phyloP scores from a whole-genome alignment of 2,888 invertebrate genomes.

The Piscicola geometra region DNA sequence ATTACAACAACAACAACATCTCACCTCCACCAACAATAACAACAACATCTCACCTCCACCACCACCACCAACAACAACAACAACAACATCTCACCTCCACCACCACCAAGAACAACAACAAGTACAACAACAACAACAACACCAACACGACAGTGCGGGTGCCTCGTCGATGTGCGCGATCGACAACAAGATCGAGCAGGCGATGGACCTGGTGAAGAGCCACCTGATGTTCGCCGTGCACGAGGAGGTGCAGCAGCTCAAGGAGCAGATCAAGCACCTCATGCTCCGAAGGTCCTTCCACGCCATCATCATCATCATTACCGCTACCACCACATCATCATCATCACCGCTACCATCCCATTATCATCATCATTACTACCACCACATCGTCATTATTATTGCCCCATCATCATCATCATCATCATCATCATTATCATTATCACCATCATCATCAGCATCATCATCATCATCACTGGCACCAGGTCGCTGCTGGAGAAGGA shows the following conservation, averaged over 20 bases:
- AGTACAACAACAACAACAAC: too few species aligned
- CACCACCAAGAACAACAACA: too few species aligned
- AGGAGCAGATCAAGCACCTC: conserved; percentile 83
- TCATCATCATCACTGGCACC: neutral
- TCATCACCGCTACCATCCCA: too few species aligned
- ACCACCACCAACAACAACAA: too few species aligned
- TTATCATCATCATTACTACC: too few species aligned
- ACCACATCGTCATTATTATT: neutral
- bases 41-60: too few species aligned
- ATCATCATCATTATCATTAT: neutral
- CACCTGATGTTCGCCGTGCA: conserved; percentile 92
- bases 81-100: too few species aligned
- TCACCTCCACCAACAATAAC: too few species aligned
- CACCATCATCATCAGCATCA: neutral
- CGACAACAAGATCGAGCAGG: conserved; percentile 33
- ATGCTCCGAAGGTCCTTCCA: conserved; percentile 65
- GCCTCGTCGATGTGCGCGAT: conserved; percentile 29
- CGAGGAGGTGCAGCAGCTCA: conserved; percentile 86
- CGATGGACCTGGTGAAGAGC: conserved; percentile 76
- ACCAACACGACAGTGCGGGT: conserved; percentile 4
- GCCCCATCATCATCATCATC: neutral
- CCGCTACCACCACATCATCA: too few species aligned
- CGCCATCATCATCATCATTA: too few species aligned
- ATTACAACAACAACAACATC: too few species aligned
- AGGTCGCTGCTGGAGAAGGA: conserved; percentile 72